Evolutionary conservation across 2,888 invertebrate species (phyloP).

Genomic region (Pyrrhia umbra): DNA sequence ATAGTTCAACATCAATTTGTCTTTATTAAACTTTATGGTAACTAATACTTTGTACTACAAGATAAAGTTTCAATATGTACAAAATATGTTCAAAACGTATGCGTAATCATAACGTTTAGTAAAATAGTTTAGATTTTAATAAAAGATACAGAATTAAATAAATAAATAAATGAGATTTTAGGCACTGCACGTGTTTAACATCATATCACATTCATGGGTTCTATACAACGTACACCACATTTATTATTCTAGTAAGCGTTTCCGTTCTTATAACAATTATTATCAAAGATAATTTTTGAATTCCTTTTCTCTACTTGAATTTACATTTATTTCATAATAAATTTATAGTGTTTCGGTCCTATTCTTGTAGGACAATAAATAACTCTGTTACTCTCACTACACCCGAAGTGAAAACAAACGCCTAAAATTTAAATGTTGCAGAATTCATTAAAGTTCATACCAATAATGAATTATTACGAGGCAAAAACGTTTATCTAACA

Average conservation of each 20-base stretch:
- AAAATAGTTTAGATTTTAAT: slow-evolving; percentile 73
- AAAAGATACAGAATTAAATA: slow-evolving; percentile 74
- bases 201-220: slow-evolving; percentile 88
- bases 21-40: slow-evolving; percentile 87
- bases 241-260: slow-evolving; percentile 87
- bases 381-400: slow-evolving; percentile 34
- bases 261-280: slow-evolving; percentile 87
- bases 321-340: slow-evolving; percentile 49
- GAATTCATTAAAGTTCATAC: slow-evolving; percentile 31
- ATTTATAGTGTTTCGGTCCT: slow-evolving; percentile 30
- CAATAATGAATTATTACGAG: slow-evolving; percentile 27
- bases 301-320: slow-evolving; percentile 56
- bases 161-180: slow-evolving; percentile 85
- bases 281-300: slow-evolving; percentile 75
- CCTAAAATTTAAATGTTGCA: slow-evolving; percentile 32
- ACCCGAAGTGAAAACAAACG: slow-evolving; percentile 24
- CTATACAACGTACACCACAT: slow-evolving; percentile 79
- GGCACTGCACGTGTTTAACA: slow-evolving; percentile 87
- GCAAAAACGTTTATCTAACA: slow-evolving; percentile 40
- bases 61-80: slow-evolving; percentile 86
- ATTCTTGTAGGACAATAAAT: slow-evolving; percentile 15
- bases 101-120: slow-evolving; percentile 70
- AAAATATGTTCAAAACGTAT: slow-evolving; percentile 78
- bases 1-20: slow-evolving; percentile 85
- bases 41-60: slow-evolving; percentile 88